Base-by-base conservation (phyloP, 1,140 invertebrate genomes). In the Tenebrio molitor region DNA sequence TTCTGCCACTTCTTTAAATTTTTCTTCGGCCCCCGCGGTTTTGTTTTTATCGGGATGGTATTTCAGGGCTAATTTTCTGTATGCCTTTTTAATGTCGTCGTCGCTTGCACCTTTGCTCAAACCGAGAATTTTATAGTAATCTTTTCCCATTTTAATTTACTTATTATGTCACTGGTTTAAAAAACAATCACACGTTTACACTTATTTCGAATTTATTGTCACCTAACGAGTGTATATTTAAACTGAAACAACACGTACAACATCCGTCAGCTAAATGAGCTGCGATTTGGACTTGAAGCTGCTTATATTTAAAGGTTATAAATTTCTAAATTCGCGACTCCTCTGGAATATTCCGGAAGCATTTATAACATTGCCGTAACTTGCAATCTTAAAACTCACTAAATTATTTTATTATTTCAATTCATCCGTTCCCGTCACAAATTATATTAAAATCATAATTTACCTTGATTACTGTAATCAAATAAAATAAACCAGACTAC, bases 11-110 rank as follows among this genome's bases (percentile, higher is more conserved):
- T 98, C 95, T 86, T 99, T 99, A 84, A 99, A 99, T 79, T 95
- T 95, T 77, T 98, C 96, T 83, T 99, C 97, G 0, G 98, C 98
- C 65, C 93, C 95, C 5, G 96, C 84, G 2, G 92, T 87, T 85
- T 98, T 99, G 83, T 99, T 99, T 83, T 99, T 99, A 81, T 99
- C 98, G 1, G 98, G 98, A 88, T 99, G 98, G 85, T 97, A 99
- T 83, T 98, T 98, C 2, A 99, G 84, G 1, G 98, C 98, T 81
- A 99, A 88, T 87, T 99, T 99, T 75, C 97, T 89, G 83, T 99
- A 99, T 0, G 95, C 95, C 80, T 98, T 98, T 84, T 99, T 99
- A 78, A 99, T 97, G 79, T 99, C 97, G 78, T 99, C 97, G 75
- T 98, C 96, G 66, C 89, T 90, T 97, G 96, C 80, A 88, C 91